A percentile compares a stretch with the other conserved stretches of the same genome.
These are phyloP conservation scores for Pristis pectinata DNA, from an alignment of 2,797 vertebrate genomes.

Conservation along the genomic window DNA sequence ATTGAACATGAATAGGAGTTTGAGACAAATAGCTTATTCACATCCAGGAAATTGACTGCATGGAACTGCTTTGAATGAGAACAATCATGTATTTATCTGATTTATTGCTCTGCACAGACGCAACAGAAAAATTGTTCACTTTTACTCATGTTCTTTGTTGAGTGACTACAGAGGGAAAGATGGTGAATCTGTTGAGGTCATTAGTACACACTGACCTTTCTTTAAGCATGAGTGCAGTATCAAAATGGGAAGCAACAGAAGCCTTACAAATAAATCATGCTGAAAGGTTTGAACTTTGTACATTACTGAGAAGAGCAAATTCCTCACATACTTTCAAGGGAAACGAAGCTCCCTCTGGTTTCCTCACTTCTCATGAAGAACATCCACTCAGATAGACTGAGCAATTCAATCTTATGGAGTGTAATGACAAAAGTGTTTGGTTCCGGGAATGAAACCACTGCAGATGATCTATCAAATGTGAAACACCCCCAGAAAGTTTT, in stretches of 20 bases:
- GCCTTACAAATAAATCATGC: neutral
- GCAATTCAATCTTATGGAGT: neutral
- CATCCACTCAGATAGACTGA: neutral
- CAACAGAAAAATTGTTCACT: constrained; percentile 18
- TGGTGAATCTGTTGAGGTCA: neutral
- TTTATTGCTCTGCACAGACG: constrained; percentile 5
- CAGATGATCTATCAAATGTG: neutral
- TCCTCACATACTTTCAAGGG: neutral
- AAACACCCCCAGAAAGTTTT: neutral
- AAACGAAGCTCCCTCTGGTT: neutral
- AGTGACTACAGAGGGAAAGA: neutral
- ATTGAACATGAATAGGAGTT: neutral
- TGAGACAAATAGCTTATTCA: constrained; percentile 30
- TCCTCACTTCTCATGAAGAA: neutral
- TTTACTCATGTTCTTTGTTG: neutral
- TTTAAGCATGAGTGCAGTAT: neutral
- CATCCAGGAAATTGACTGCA: neutral
- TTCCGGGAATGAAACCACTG: neutral
- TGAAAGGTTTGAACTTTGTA: constrained; percentile 16
- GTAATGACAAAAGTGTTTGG: no score
- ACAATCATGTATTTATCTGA: constrained; percentile 21
- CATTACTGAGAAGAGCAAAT: neutral
- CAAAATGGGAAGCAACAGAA: neutral
- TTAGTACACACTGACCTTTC: neutral
- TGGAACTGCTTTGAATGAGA: neutral